Percentiles rank a stretch among this genome's conserved stretches.
phyloP scores from a whole-genome alignment of 2,113 vertebrate species.

The Lasiurus cinereus region DNA sequence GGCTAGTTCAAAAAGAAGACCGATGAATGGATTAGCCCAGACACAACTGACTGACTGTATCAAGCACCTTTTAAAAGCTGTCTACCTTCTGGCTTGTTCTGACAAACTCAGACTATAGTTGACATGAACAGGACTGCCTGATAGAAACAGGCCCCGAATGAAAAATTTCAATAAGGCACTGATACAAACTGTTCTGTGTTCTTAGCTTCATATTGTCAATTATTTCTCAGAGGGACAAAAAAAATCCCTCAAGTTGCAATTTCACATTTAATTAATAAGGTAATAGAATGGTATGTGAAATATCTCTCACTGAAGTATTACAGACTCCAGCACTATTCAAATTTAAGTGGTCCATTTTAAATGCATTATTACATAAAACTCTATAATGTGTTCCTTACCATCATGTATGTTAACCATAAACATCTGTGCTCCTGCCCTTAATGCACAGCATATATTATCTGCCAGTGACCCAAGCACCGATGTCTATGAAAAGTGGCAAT shows the following conservation, averaged over 20 bases:
- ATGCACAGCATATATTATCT: not conserved
- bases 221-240: slow-evolving; percentile 8
- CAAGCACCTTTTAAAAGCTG: not conserved
- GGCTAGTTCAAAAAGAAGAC: not conserved
- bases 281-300: not conserved
- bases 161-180: not conserved
- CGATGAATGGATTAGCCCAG: not conserved
- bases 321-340: not conserved
- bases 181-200: not conserved
- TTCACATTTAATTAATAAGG: not conserved
- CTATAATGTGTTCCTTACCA: not conserved
- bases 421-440: not conserved
- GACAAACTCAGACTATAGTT: not conserved
- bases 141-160: not conserved
- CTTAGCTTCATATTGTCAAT: not conserved
- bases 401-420: not conserved
- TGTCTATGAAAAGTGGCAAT: not conserved
- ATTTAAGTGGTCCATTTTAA: slow-evolving; percentile 3
- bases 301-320: not conserved
- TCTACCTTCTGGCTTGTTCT: not conserved
- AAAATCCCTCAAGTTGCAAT: not conserved
- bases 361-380: not conserved
- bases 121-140: not conserved
- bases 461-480: not conserved
- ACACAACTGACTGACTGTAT: not conserved